Evolutionary conservation across 1,140 invertebrate genomes (phyloP), one percentile per base, ranked within the genome.

Genomic region (Streblospio benedicti): DNA sequence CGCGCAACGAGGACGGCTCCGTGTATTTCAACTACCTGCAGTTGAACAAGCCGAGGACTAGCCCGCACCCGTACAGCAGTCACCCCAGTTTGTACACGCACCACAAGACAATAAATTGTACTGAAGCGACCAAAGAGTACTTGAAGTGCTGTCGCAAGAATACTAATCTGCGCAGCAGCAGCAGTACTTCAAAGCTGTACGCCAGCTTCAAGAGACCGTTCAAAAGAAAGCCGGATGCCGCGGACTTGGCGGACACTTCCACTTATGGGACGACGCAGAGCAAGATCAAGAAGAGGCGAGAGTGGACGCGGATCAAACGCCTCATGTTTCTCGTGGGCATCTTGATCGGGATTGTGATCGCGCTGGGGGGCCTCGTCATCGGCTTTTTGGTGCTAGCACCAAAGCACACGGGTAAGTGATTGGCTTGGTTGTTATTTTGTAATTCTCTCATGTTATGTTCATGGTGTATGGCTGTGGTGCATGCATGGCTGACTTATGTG

Each of bases 341-440:
- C 5, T 27, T 56, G 28, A 5, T 56, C 18, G 53, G 53, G 14
- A 35, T 56, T 12, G 16, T 56, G 27, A 35, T 56, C n/a, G 53
- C 53, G 14, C 14, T 38, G 12, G 53, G 28, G 18, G 53, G 53
- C 27, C 35, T 56, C 32, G 53, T 56, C n/a, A 35, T 56, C 23
- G 53, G 53, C 27, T 56, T 56, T 27, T 5, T 56, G 31, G n/a
- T 56, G 14, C 35, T 56, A 35, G 31, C 53, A 38, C n/a, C 30
- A 12, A 12, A 33, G 14, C 5, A 18, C 44, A n/a, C 9, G 9
- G 5, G 44, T 5, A 47, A 47, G 44, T 47, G 27, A 18, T n/a
- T 47, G 44, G 44, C n/a, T n/a, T n/a, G n/a, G n/a, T n/a, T n/a
- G n/a, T n/a, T n/a, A n/a, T n/a, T n/a, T n/a, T n/a, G n/a, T n/a